Percentiles rank a stretch among this genome's conserved stretches.
Evolutionary conservation across 2,888 invertebrate genomes (phyloP).

Genomic region (Drosophila picticornis): DNA sequence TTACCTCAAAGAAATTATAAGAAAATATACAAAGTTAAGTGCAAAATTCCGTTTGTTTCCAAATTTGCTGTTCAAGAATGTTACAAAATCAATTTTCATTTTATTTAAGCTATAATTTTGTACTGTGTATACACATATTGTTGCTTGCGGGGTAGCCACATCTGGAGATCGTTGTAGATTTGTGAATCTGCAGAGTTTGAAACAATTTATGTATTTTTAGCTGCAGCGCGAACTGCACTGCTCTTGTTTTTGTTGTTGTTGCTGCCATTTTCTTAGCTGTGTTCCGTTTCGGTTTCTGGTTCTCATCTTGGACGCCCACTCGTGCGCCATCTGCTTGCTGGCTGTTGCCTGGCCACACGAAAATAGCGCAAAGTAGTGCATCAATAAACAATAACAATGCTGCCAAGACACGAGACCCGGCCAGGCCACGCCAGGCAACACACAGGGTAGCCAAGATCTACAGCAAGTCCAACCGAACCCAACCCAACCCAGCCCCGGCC

Average conservation of each 20-base stretch:
- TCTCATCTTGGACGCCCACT: constrained; percentile 66
- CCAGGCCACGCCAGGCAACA: constrained; percentile 23
- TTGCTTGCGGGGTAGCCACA: constrained; percentile 22
- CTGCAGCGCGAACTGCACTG: constrained; percentile 32
- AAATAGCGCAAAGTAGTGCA: constrained; percentile 81
- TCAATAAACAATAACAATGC: constrained; percentile 80
- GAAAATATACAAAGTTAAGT: not conserved
- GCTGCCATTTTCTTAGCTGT: constrained; percentile 38
- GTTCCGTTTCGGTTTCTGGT: constrained; percentile 41
- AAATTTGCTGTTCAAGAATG: not conserved
- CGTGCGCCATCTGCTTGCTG: constrained; percentile 64
- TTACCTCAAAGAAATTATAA: not conserved
- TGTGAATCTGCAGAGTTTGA: constrained; percentile 36
- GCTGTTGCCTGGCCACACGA: constrained; percentile 65
- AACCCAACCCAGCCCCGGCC: constrained; percentile 35
- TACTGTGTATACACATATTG: constrained; percentile 3
- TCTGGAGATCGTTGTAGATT: constrained; percentile 36
- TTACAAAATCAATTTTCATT: not conserved
- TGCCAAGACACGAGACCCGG: constrained; percentile 44
- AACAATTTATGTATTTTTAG: constrained; percentile 70
- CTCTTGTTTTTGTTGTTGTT: constrained; percentile 25
- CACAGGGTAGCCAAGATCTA: constrained; percentile 28
- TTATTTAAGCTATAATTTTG: not conserved
- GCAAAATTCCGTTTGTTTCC: not conserved
- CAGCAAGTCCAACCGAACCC: constrained; percentile 20